Evolutionary conservation across 2,888 invertebrate genomes (phyloP).

Genomic region (Zootermopsis nevadensis): DNA sequence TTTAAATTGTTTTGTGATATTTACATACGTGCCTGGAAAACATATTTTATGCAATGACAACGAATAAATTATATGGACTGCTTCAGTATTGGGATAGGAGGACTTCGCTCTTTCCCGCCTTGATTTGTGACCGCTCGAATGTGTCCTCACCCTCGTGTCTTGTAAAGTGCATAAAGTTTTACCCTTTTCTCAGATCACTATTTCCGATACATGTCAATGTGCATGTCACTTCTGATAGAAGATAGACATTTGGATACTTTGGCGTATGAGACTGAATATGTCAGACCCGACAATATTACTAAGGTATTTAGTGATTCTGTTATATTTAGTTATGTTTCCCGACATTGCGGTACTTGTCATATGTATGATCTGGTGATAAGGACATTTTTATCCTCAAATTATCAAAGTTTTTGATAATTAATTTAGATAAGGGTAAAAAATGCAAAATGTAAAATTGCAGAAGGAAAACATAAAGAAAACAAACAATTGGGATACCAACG

Average conservation of each 20-base stretch:
- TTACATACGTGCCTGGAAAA: no score
- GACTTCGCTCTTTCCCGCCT: no score
- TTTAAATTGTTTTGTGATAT: no score
- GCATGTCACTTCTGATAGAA: background rate
- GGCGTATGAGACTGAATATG: background rate
- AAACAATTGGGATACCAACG: no score
- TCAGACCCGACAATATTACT: background rate
- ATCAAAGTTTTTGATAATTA: background rate
- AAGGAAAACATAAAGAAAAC: no score
- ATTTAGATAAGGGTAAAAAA: no score
- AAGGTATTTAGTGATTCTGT: background rate
- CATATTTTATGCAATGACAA: no score
- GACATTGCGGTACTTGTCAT: background rate
- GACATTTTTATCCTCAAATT: background rate
- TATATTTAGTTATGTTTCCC: background rate
- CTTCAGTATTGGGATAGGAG: no score
- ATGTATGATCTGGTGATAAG: background rate
- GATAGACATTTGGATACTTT: background rate
- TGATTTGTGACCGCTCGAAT: background rate
- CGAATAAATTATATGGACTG: no score
- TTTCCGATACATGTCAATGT: conserved; percentile 12
- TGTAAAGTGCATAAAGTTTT: conserved; percentile 20
- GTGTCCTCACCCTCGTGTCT: background rate
- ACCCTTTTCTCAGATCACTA: background rate
- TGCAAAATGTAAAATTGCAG: no score